A percentile compares a stretch with the other conserved stretches of the same genome.
These are phyloP conservation scores for Macrosiphum euphorbiae DNA, from an alignment of 2,888 invertebrate genomes.

Conservation along the genomic window DNA sequence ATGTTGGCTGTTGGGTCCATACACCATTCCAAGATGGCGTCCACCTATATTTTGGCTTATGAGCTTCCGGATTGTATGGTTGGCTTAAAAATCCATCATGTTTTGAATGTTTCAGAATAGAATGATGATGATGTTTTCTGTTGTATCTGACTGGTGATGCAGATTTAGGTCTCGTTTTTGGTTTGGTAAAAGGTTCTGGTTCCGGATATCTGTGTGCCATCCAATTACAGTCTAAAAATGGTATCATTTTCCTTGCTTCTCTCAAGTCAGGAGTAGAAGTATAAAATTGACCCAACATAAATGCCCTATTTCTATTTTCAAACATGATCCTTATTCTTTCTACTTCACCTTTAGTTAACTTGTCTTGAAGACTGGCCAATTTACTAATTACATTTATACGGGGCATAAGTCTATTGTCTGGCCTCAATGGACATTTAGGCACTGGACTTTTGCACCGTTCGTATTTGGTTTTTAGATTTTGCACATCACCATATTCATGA, in stretches of 20 bases:
- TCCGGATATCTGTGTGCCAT: conserved; percentile 84
- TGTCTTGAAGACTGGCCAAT: conserved; percentile 73
- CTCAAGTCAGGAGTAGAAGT: conserved; percentile 85
- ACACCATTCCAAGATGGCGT: conserved; percentile 75
- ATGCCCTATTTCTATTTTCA: conserved; percentile 75
- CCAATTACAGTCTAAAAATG: conserved; percentile 85
- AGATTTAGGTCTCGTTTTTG: conserved; percentile 69
- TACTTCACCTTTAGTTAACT: conserved; percentile 75
- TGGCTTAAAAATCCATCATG: conserved; percentile 75
- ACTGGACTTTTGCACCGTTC: conserved; percentile 77
- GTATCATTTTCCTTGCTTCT: conserved; percentile 82
- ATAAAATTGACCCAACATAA: conserved; percentile 82
- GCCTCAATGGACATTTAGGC: conserved; percentile 76
- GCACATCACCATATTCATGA: conserved; percentile 75
- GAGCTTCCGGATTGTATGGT: conserved; percentile 81
- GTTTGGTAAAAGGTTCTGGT: conserved; percentile 74
- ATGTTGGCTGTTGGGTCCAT: conserved; percentile 65
- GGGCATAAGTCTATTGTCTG: conserved; percentile 85
- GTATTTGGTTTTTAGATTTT: conserved; percentile 76
- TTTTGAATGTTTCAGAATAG: conserved; percentile 69
- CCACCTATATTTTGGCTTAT: conserved; percentile 83
- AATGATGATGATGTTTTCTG: conserved; percentile 70
- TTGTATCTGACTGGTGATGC: conserved; percentile 70
- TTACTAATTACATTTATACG: conserved; percentile 92
- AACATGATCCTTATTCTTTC: conserved; percentile 81